Evolutionary conservation across 1,140 invertebrate species (phyloP).

Genomic region (Hetaerina americana): DNA sequence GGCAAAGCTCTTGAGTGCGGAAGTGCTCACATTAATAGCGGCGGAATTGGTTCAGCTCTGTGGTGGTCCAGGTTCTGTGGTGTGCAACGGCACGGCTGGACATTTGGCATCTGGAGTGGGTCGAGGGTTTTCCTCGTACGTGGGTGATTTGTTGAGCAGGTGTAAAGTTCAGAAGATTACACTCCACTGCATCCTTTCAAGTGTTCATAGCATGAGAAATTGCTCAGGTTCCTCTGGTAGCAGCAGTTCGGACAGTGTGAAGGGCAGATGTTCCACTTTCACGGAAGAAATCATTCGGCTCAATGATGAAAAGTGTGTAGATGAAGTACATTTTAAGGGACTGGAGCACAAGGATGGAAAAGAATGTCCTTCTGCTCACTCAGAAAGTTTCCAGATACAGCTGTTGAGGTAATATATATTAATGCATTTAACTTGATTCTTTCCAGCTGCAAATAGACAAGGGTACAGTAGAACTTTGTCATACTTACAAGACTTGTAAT

Average conservation of each 20-base stretch:
- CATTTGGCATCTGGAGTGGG: conserved; percentile 72
- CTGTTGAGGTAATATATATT: conserved; percentile 51
- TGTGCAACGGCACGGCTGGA: conserved; percentile 19
- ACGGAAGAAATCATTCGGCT: conserved; percentile 74
- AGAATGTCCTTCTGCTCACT: conserved; percentile 38
- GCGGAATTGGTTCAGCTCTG: conserved; percentile 43
- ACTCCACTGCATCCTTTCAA: conserved; percentile 68
- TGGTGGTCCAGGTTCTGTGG: not conserved
- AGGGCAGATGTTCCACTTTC: conserved; percentile 38
- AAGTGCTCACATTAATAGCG: conserved; percentile 63
- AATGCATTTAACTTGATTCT: no score
- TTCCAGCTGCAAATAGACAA: no score
- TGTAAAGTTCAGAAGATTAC: conserved; percentile 84
- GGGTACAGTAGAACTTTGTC: no score
- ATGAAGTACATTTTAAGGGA: conserved; percentile 37
- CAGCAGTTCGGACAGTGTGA: not conserved
- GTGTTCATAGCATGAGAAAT: conserved; percentile 48
- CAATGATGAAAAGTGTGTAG: conserved; percentile 45
- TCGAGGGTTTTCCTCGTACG: conserved; percentile 66
- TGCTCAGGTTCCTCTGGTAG: not conserved
- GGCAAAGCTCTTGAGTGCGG: conserved; percentile 37
- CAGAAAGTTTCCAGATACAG: conserved; percentile 64
- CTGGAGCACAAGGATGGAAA: conserved; percentile 28
- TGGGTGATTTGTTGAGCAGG: conserved; percentile 63
- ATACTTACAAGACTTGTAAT: no score